Evolutionary conservation across 2,888 invertebrate species (phyloP).

Genomic region (Drosophila ustulata): DNA sequence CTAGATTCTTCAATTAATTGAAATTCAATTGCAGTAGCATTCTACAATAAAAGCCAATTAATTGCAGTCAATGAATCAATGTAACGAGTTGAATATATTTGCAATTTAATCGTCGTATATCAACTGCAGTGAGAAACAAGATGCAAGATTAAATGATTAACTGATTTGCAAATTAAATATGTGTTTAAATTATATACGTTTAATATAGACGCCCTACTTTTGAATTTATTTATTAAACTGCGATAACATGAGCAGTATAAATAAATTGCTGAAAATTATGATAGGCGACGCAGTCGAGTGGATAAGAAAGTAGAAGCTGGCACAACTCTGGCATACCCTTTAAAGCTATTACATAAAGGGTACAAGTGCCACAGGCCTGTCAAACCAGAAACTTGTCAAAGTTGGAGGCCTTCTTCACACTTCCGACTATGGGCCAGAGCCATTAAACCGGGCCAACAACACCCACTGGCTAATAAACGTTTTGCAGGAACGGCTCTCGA

Average conservation of each 20-base stretch:
- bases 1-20: background rate
- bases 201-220: background rate
- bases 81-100: background rate
- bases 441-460: slow-evolving; percentile 33
- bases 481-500: slow-evolving; percentile 31
- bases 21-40: background rate
- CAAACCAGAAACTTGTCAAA: slow-evolving; percentile 18
- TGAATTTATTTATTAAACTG: background rate
- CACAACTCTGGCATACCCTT: background rate
- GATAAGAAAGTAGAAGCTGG: too few relatives aligned
- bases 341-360: background rate
- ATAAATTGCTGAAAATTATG: too few relatives aligned
- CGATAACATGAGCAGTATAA: background rate
- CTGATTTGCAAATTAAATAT: background rate
- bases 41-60: background rate
- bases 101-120: background rate
- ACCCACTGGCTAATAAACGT: slow-evolving; percentile 59
- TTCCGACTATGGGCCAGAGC: slow-evolving; percentile 43
- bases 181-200: background rate
- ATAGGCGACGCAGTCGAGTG: too few relatives aligned
- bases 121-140: background rate
- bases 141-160: background rate
- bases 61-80: background rate
- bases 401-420: slow-evolving; percentile 41
- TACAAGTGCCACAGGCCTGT: background rate